phyloP scores from a whole-genome alignment of 2,797 vertebrate genomes.

The Acropternis orthonyx region DNA sequence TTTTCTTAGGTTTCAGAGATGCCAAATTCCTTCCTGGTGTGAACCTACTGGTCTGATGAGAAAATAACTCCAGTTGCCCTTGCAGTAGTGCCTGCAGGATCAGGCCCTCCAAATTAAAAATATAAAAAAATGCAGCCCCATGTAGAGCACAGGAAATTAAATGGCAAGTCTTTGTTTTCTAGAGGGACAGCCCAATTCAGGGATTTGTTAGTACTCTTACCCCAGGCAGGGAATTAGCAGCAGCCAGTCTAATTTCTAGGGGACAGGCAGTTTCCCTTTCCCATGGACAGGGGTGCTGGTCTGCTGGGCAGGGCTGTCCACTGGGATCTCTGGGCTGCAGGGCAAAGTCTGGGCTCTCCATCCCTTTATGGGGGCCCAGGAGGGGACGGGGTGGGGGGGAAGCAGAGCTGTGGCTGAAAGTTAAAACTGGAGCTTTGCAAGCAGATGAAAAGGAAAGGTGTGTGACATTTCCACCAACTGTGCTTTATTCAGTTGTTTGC shows the following conservation, averaged over 20 bases:
- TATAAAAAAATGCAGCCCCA: not conserved
- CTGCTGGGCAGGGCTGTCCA: not conserved
- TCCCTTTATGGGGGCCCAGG: not conserved
- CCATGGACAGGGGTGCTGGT: fast-evolving
- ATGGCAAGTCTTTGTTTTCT: not conserved
- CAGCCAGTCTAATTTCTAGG: not conserved
- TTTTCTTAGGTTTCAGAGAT: not conserved
- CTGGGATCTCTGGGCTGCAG: not conserved
- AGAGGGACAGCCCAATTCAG: not conserved
- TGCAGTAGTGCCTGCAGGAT: not conserved
- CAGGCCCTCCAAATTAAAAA: constrained; percentile 21
- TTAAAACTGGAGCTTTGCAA: not conserved
- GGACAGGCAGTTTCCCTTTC: not conserved
- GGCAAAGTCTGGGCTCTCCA: not conserved
- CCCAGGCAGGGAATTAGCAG: not conserved
- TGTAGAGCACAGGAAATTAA: constrained; percentile 38
- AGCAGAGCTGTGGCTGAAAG: not conserved
- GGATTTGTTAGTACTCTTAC: not conserved
- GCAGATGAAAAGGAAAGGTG: not conserved
- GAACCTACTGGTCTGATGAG: not conserved
- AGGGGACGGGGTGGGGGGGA: not conserved
- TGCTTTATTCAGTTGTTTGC: not conserved
- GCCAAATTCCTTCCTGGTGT: not conserved
- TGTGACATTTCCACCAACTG: not conserved
- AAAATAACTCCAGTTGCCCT: not conserved